phyloP scores from a whole-genome alignment of 2,888 invertebrate genomes.

The Cerastis leucographa region DNA sequence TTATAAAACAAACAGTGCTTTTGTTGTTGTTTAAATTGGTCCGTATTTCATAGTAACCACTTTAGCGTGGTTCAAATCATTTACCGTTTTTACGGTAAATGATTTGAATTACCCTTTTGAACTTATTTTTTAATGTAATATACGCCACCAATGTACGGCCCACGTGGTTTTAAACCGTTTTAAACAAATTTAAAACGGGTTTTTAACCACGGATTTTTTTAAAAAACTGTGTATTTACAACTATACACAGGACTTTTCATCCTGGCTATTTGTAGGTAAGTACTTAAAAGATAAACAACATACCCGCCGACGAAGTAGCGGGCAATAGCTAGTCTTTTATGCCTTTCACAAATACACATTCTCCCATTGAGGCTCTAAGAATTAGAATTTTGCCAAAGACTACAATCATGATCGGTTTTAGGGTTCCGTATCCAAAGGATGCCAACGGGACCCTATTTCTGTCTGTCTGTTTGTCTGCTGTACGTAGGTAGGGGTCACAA shows the following conservation, averaged over 20 bases:
- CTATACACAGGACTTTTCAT: neutral
- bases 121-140: too few species aligned
- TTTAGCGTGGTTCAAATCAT: too few species aligned
- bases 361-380: neutral
- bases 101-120: too few species aligned
- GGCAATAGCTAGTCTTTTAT: neutral
- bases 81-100: too few species aligned
- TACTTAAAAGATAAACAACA: neutral
- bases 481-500: neutral
- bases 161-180: too few species aligned
- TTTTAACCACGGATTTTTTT: too few species aligned
- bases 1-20: too few species aligned
- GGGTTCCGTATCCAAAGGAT: neutral
- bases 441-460: neutral
- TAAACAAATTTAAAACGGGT: too few species aligned
- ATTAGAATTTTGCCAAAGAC: neutral
- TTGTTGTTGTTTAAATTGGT: too few species aligned
- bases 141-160: too few species aligned
- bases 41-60: too few species aligned
- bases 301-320: neutral
- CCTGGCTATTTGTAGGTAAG: neutral
- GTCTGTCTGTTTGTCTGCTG: neutral
- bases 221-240: too few species aligned
- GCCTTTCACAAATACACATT: conserved; percentile 4
- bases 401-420: neutral